phyloP scores from a whole-genome alignment of 2,888 invertebrate genomes.

The Apotomis betuletana region DNA sequence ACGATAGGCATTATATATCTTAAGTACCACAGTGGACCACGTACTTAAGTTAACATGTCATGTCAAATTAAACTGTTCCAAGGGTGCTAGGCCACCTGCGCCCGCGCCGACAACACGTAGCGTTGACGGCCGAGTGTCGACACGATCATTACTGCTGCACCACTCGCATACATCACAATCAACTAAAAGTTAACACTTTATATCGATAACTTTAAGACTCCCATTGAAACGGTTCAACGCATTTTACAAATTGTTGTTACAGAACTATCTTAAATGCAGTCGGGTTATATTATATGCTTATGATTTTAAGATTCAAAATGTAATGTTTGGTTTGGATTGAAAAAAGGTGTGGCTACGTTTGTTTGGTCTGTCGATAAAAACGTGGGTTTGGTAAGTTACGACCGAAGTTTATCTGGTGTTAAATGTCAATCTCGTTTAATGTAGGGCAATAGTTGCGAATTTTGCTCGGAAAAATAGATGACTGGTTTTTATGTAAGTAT shows the following conservation, averaged over 20 bases:
- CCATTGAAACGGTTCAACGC: background rate
- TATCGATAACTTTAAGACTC: background rate
- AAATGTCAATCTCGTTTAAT: slow-evolving; percentile 33
- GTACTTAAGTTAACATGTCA: slow-evolving; percentile 20
- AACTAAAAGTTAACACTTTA: background rate
- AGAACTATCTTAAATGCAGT: slow-evolving; percentile 3
- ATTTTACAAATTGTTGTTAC: slow-evolving; percentile 15
- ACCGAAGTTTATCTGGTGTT: slow-evolving; percentile 22
- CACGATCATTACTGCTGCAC: slow-evolving; percentile 43
- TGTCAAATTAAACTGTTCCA: slow-evolving; percentile 37
- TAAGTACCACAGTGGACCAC: slow-evolving; percentile 13
- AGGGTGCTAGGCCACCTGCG: slow-evolving; percentile 39
- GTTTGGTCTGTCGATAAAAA: slow-evolving; percentile 30
- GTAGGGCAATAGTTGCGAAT: slow-evolving; percentile 28
- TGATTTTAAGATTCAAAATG: slow-evolving; percentile 13
- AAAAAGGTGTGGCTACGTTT: slow-evolving; percentile 8
- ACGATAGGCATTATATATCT: background rate
- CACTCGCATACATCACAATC: background rate
- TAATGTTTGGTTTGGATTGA: background rate
- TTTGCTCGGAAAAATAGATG: slow-evolving; percentile 4
- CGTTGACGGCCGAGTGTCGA: slow-evolving; percentile 56
- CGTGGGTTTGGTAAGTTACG: slow-evolving; percentile 26
- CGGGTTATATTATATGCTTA: background rate
- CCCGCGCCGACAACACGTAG: slow-evolving; percentile 28
- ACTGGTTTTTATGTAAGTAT: background rate